Percentiles rank a stretch among this genome's conserved stretches.
Conservation (phyloP, 1,140 invertebrate genomes). For the Cydia fagiglandana region DNA sequence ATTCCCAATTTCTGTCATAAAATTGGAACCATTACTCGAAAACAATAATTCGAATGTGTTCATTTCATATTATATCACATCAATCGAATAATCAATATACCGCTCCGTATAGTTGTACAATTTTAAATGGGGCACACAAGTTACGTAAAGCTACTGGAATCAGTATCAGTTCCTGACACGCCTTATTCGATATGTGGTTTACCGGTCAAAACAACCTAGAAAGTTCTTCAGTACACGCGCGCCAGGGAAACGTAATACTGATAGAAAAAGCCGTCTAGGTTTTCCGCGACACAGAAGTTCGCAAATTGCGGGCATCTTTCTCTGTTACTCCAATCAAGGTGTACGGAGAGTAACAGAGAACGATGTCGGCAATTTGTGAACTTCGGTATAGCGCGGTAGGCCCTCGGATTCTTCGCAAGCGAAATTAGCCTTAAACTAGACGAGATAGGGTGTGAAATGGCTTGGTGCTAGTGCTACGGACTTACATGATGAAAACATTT, state of each 20-base stretch:
- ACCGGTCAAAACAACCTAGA: slow-evolving; percentile 30
- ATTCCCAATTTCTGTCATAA: no score
- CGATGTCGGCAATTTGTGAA: no score
- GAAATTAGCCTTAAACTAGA: background rate
- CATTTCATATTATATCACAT: no score
- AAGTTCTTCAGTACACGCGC: slow-evolving; percentile 18
- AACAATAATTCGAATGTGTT: no score
- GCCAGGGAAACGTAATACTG: slow-evolving; percentile 1
- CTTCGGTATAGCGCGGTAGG: no score
- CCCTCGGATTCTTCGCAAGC: background rate
- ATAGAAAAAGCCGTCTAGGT: slow-evolving; percentile 9
- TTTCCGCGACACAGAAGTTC: no score
- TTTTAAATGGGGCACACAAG: background rate
- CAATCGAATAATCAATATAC: no score
- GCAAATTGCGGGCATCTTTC: background rate
- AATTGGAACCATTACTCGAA: no score
- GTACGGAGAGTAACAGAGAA: no score
- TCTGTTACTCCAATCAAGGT: no score
- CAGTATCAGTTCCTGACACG: slow-evolving; percentile 2
- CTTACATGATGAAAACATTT: background rate
- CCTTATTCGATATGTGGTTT: slow-evolving; percentile 22
- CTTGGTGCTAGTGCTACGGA: no score
- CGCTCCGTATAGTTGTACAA: background rate
- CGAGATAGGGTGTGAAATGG: background rate
- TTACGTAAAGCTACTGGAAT: background rate